A percentile compares a stretch with the other conserved stretches of the same genome.
Evolutionary conservation across 2,888 invertebrate species (phyloP).

Genomic region (Caenorhabditis doughertyi): DNA sequence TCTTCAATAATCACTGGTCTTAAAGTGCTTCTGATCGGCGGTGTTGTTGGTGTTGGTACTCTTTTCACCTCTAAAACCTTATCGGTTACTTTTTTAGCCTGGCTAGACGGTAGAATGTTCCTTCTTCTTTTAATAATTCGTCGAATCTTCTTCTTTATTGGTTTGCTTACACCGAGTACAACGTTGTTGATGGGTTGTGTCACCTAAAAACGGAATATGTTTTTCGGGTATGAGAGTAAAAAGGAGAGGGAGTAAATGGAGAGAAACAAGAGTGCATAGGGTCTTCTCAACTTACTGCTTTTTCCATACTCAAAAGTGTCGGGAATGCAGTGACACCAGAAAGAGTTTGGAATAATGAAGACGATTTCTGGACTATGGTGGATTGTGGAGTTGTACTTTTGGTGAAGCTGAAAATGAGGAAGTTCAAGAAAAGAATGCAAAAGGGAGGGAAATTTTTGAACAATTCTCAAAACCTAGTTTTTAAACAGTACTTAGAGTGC

Average conservation of each 20-base stretch:
- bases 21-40: slow-evolving; percentile 50
- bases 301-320: slow-evolving; percentile 54
- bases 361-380: slow-evolving; percentile 2
- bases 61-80: slow-evolving; percentile 45
- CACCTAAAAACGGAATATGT: slow-evolving; percentile 49
- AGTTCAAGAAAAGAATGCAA: neutral
- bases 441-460: too few relatives aligned
- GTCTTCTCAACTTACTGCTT: slow-evolving; percentile 33
- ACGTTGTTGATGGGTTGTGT: slow-evolving; percentile 48
- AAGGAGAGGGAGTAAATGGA: too few relatives aligned
- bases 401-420: neutral
- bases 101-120: slow-evolving; percentile 39
- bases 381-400: neutral
- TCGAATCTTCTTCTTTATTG: slow-evolving; percentile 54
- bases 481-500: too few relatives aligned
- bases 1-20: slow-evolving; percentile 38
- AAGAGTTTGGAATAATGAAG: slow-evolving; percentile 19
- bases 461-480: too few relatives aligned
- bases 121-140: slow-evolving; percentile 63
- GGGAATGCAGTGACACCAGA: slow-evolving; percentile 50
- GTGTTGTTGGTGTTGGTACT: slow-evolving; percentile 44
- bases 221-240: too few relatives aligned
- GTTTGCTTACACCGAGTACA: slow-evolving; percentile 15
- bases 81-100: slow-evolving; percentile 39
- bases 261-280: slow-evolving; percentile 12